Conservation (phyloP, 1,140 invertebrate species). For the Drosophila pallidifrons region DNA sequence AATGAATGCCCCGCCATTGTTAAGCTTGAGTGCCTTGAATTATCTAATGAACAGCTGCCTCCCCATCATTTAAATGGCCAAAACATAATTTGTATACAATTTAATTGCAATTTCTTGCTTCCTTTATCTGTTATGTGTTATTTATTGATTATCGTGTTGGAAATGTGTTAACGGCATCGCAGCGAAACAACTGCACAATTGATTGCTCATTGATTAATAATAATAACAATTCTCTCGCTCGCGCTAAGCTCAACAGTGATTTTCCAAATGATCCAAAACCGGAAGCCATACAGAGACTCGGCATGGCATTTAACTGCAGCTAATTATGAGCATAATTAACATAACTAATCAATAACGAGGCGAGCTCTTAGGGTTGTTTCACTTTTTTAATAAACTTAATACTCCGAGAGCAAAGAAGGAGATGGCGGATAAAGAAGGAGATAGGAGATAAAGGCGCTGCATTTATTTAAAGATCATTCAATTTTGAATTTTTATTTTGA, state of each 20-base stretch:
- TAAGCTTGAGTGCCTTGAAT: constrained; percentile 22
- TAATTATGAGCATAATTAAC: constrained; percentile 19
- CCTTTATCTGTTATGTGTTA: not conserved
- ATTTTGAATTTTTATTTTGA: no score
- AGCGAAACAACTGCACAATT: not conserved
- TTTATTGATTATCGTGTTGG: not conserved
- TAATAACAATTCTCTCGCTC: not conserved
- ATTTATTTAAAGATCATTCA: no score
- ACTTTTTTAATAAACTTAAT: not conserved
- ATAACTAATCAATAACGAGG: constrained; percentile 4
- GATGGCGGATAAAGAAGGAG: no score
- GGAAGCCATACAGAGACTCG: not conserved
- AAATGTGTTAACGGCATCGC: not conserved
- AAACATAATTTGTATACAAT: not conserved
- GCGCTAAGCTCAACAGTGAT: not conserved
- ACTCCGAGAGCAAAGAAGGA: no score
- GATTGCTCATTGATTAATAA: not conserved
- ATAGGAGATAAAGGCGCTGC: no score
- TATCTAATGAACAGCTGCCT: constrained; percentile 29
- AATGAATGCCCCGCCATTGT: constrained; percentile 33
- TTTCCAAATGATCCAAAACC: not conserved
- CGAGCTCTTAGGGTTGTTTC: constrained; percentile 5
- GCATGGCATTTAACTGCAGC: constrained; percentile 4
- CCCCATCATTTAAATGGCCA: not conserved
- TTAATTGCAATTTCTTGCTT: not conserved